phyloP scores from a whole-genome alignment of 2,113 vertebrate species.

The Turnix velox region DNA sequence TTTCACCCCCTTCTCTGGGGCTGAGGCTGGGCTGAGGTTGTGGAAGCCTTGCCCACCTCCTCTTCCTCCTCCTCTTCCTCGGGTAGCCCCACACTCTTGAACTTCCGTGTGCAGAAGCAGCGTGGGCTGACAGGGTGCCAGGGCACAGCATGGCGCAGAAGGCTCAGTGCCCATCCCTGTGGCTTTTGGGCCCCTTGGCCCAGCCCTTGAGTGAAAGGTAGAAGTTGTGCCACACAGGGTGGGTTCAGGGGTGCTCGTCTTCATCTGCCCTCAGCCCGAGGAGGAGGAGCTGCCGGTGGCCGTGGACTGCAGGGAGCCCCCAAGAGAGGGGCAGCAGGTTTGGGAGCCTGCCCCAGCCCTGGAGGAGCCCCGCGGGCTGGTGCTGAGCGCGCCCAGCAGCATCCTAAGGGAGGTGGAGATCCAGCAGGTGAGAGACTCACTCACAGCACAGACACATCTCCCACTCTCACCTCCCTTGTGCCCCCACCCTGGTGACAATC shows the following conservation, averaged over 20 bases:
- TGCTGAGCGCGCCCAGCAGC: neutral
- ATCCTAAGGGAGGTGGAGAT: neutral
- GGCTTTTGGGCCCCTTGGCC: neutral
- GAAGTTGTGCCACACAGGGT: rapidly evolving
- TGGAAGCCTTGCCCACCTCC: neutral
- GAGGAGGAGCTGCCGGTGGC: neutral
- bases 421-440: neutral
- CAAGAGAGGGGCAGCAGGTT: neutral
- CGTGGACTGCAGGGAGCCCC: rapidly evolving
- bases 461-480: rapidly evolving
- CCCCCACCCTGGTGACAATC: no score
- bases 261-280: neutral
- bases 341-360: rapidly evolving
- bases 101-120: neutral
- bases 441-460: rapidly evolving
- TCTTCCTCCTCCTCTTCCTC: neutral
- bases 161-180: neutral
- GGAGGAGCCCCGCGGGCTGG: neutral
- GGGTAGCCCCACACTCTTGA: neutral
- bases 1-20: neutral
- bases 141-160: rapidly evolving
- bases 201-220: no score
- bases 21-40: neutral
- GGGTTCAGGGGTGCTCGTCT: neutral
- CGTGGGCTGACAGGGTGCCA: neutral